Evolutionary conservation across 1,140 invertebrate species (phyloP).

Genomic region (Sycophila sp.): DNA sequence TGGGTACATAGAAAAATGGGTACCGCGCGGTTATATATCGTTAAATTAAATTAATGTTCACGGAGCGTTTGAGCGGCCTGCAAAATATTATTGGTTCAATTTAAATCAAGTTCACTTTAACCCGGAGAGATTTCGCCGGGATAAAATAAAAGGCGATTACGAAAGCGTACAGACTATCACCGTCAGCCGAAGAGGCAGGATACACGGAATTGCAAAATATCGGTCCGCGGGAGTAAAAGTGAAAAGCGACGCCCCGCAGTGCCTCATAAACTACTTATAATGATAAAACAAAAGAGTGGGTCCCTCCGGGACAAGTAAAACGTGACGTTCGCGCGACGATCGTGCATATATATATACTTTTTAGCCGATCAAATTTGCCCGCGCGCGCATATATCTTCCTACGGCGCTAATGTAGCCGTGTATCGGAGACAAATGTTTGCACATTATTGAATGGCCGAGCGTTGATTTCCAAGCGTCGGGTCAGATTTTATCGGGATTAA

Average conservation of each 20-base stretch:
- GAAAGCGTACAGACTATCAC: too few species aligned
- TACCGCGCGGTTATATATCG: too few species aligned
- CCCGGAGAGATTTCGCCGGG: too few species aligned
- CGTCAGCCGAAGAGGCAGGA: too few species aligned
- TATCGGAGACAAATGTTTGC: background rate
- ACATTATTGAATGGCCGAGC: background rate
- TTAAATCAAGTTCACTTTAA: too few species aligned
- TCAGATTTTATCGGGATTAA: background rate
- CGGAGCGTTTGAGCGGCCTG: too few species aligned
- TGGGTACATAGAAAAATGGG: too few species aligned
- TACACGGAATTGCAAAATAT: conserved; percentile 3
- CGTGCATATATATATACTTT: conserved; percentile 9
- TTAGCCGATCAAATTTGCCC: background rate
- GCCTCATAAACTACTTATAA: conserved; percentile 29
- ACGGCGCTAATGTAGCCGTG: background rate
- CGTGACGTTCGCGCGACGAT: conserved; percentile 15
- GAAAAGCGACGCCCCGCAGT: background rate
- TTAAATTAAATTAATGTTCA: too few species aligned
- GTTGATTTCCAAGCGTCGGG: background rate
- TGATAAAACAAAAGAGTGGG: conserved; percentile 11
- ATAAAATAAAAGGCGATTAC: too few species aligned
- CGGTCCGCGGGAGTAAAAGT: conserved; percentile 29
- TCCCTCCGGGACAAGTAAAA: conserved; percentile 4
- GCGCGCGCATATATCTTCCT: background rate
- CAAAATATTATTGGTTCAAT: too few species aligned